phyloP scores from a whole-genome alignment of 2,888 invertebrate genomes.

The Acanthosoma haemorrhoidale region DNA sequence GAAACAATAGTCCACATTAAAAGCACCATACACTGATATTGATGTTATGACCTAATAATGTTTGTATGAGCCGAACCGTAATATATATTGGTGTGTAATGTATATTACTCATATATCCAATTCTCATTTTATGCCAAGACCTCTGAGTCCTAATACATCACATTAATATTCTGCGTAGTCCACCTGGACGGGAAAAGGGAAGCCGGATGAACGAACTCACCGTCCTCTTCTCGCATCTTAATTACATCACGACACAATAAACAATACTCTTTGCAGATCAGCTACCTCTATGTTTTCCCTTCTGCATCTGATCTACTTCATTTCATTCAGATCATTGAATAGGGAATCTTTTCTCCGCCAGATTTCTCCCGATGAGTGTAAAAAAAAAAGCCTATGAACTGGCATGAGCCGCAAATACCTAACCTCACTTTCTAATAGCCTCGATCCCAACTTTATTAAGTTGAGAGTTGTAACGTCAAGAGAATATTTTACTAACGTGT shows the following conservation, averaged over 20 bases:
- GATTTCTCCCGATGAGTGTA: not conserved
- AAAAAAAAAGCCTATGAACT: not conserved
- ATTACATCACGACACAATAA: not conserved
- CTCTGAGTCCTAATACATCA: not conserved
- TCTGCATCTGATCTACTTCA: conserved; percentile 2
- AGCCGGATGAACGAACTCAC: not conserved
- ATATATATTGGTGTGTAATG: too few species aligned
- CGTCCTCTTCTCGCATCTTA: not conserved
- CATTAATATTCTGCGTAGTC: not conserved
- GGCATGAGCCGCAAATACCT: not conserved
- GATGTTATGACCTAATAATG: too few species aligned
- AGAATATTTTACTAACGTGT: not conserved
- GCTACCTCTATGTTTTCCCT: not conserved
- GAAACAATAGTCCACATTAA: too few species aligned
- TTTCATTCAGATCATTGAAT: not conserved
- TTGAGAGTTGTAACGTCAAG: not conserved
- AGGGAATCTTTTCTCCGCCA: not conserved
- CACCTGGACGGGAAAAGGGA: not conserved
- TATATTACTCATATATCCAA: too few species aligned
- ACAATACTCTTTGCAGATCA: not conserved
- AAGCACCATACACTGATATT: too few species aligned
- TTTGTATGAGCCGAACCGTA: too few species aligned
- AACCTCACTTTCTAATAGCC: conserved; percentile 1
- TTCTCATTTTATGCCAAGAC: not conserved
- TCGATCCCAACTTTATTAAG: not conserved